Evolutionary conservation across 2,797 vertebrate genomes (phyloP).

Genomic region (Coregonus suidteri): DNA sequence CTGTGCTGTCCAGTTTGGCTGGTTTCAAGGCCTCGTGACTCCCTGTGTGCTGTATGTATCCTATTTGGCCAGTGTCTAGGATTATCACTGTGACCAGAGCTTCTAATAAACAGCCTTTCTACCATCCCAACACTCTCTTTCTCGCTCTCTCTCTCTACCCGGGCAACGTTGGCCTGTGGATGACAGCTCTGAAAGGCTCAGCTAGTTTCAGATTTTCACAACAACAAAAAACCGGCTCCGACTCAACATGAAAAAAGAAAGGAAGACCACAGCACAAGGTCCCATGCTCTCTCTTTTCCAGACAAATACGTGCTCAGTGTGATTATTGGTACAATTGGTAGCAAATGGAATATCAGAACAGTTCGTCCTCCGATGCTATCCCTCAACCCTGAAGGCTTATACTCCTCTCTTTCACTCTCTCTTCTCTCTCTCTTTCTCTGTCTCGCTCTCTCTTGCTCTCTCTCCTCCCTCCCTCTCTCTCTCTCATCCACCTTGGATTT

Average conservation of each 20-base stretch:
- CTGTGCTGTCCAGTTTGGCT: constrained; percentile 34
- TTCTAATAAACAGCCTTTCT: constrained; percentile 58
- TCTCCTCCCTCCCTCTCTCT: neutral
- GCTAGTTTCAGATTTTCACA: constrained; percentile 32
- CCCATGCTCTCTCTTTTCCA: constrained; percentile 46
- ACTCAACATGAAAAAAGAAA: constrained; percentile 33
- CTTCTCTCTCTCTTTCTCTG: constrained; percentile 19
- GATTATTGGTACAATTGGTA: constrained; percentile 53
- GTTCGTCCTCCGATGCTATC: constrained; percentile 49
- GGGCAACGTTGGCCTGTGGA: constrained; percentile 33
- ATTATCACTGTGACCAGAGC: constrained; percentile 53
- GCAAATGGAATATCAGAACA: constrained; percentile 54
- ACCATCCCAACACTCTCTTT: constrained; percentile 48
- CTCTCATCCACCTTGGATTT: constrained; percentile 60
- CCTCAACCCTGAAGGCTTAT: constrained; percentile 54
- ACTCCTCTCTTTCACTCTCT: constrained; percentile 29
- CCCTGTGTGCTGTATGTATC: neutral
- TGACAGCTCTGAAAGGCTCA: constrained; percentile 47
- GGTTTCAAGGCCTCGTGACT: constrained; percentile 39
- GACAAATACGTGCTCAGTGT: constrained; percentile 41
- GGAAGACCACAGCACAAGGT: constrained; percentile 26
- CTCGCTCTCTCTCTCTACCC: too few relatives aligned
- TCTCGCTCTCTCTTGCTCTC: constrained; percentile 21
- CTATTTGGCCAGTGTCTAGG: constrained; percentile 49
- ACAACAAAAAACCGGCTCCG: constrained; percentile 27